Conservation (phyloP, 2,888 invertebrate species). For the Schrankia costaestrigalis region DNA sequence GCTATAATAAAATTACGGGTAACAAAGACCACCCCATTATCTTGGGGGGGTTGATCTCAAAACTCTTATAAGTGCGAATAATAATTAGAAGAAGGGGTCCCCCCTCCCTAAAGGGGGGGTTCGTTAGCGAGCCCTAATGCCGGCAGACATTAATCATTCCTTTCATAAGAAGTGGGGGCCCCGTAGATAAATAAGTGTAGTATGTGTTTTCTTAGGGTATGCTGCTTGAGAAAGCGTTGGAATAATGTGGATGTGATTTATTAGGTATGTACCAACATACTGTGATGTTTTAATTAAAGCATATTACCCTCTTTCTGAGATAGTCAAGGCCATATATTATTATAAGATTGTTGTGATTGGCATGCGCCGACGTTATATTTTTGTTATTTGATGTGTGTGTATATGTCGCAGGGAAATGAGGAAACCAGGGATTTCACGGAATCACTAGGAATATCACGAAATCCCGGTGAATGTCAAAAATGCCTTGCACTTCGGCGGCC, state of each 20-base stretch:
- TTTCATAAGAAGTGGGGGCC: constrained; percentile 79
- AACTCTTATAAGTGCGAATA: constrained; percentile 78
- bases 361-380: too few species aligned
- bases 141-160: constrained; percentile 80
- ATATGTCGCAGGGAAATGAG: too few species aligned
- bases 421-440: too few species aligned
- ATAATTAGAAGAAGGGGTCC: constrained; percentile 63
- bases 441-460: too few species aligned
- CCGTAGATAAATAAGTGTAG: constrained; percentile 80
- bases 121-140: constrained; percentile 77
- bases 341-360: too few species aligned
- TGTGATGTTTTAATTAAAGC: too few species aligned
- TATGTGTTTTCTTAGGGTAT: constrained; percentile 80
- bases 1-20: constrained; percentile 30
- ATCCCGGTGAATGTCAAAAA: too few species aligned
- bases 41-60: constrained; percentile 45
- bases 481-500: too few species aligned
- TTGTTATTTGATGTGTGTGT: too few species aligned
- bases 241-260: constrained; percentile 43
- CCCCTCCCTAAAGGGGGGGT: constrained; percentile 41
- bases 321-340: too few species aligned
- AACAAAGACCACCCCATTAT: constrained; percentile 35
- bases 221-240: constrained; percentile 61
- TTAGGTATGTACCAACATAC: too few species aligned
- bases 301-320: too few species aligned